Conservation (phyloP, 2,888 invertebrate species). For the Aphidoletes aphidimyza region DNA sequence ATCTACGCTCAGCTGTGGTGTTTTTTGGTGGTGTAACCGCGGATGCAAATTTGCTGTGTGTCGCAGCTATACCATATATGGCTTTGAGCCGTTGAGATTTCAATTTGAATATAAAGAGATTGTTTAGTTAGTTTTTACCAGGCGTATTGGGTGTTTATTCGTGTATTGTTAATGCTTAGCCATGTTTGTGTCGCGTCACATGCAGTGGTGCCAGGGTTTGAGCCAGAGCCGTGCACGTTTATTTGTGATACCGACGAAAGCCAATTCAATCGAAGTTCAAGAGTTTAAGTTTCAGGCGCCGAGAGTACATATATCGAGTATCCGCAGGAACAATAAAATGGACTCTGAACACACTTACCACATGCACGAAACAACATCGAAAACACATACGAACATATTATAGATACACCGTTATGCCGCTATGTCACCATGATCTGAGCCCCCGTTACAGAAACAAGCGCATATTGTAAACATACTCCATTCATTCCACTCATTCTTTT, state of each 20-base stretch:
- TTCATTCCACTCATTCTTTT: not conserved
- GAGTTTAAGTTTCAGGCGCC: not conserved
- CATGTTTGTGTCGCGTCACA: conserved; percentile 1
- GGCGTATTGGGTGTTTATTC: not conserved
- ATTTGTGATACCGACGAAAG: not conserved
- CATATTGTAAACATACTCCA: not conserved
- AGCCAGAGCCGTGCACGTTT: not conserved
- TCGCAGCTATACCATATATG: not conserved
- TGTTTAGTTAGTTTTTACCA: conserved; percentile 12
- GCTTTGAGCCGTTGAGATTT: not conserved
- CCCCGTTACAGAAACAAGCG: not conserved
- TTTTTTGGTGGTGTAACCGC: not conserved
- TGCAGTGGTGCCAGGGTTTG: too few relatives aligned
- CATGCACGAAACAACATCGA: not conserved
- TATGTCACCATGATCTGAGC: not conserved
- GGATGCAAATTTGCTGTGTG: conserved; percentile 29
- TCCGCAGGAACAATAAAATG: conserved; percentile 7
- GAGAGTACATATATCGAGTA: not conserved
- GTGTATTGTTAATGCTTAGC: conserved; percentile 6
- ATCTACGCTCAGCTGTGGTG: not conserved
- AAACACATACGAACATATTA: not conserved
- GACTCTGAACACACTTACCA: not conserved
- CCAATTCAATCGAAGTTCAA: conserved; percentile 37
- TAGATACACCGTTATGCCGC: not conserved
- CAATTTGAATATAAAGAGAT: conserved; percentile 47